phyloP scores from a whole-genome alignment of 2,888 invertebrate species.

The Pantelozetes paolii region DNA sequence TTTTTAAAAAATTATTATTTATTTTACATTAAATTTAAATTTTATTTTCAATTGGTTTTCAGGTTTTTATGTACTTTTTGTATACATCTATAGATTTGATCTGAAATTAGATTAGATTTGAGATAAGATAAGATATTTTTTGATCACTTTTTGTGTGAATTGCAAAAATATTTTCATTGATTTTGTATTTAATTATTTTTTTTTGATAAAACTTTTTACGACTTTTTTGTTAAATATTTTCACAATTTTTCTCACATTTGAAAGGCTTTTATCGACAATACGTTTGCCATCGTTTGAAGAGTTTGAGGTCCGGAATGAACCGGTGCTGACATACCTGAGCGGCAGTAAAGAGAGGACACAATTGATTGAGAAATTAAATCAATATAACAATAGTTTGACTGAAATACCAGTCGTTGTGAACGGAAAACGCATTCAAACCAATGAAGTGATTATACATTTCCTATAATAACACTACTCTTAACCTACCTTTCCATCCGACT shows the following conservation, averaged over 20 bases:
- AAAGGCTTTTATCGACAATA: not conserved
- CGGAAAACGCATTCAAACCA: conserved; percentile 73
- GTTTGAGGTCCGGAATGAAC: conserved; percentile 71
- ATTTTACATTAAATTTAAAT: too few species aligned
- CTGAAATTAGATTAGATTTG: too few species aligned
- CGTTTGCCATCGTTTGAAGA: conserved; percentile 59
- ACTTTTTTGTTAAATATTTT: too few species aligned
- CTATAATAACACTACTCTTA: not conserved
- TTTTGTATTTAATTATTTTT: too few species aligned
- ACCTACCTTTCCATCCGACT: not conserved
- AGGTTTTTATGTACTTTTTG: too few species aligned
- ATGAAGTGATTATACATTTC: conserved; percentile 53
- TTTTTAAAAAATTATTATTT: too few species aligned
- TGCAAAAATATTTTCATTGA: too few species aligned
- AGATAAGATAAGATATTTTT: too few species aligned
- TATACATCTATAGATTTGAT: too few species aligned
- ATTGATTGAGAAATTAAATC: conserved; percentile 65
- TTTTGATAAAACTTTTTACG: too few species aligned
- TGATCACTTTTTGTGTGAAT: too few species aligned
- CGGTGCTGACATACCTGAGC: conserved; percentile 71
- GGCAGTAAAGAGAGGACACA: conserved; percentile 74
- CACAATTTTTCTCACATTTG: not conserved
- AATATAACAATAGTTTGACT: conserved; percentile 63
- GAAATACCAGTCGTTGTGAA: conserved; percentile 97
- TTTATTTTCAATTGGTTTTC: too few species aligned